Base-by-base conservation (phyloP, 2,113 vertebrate genomes). In the Perca flavescens region DNA sequence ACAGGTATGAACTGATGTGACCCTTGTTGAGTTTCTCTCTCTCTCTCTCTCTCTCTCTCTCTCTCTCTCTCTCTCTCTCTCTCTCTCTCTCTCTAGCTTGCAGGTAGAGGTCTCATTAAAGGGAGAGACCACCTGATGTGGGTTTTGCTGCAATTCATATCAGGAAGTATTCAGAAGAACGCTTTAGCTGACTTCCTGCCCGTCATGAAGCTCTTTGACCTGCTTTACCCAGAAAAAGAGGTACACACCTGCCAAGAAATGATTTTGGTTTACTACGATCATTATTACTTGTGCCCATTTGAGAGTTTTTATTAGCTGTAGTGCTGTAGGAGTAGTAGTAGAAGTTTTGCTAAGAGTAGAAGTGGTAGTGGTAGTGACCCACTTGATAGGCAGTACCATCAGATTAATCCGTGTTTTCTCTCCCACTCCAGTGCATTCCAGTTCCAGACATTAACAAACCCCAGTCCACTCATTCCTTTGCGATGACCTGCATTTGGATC, bases 401-500 rank as follows among this genome's bases (percentile, higher is more conserved):
- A n/a, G 4, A 21, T 58, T 50, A 1, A 47, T 60, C 13, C 1
- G 1, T 14, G 6, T 56, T 53, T 49, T 77, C 13, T 77, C 7
- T 70, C 17, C 34, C 16, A 6, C 22, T 71, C 21, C 75, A 99
- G 98, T 99, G 96, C 83, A 99, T 99, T 88, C 98, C 97, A 21
- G 98, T 99, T 73, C 98, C 98, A 34, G 98, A 99, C 93, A 99
- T 99, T 86, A 99, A 97, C 95, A 99, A 99, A 81, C 98, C 98
- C 1, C 98, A 99, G 92, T 99, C 98, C 19, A 99, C 98, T 19
- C 98, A 99, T 57, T 96, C 98, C 53, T 99, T 99, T 87, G 98
- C 98, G 31, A 99, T 99, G 98, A 99, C 98, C 78, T 99, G 98
- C 94, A 99, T 99, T 91, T 99, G 98, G 98, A 99, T 99, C 91